Evolutionary conservation across 1,140 invertebrate species (phyloP).

Genomic region (Bombus sylvicola): DNA sequence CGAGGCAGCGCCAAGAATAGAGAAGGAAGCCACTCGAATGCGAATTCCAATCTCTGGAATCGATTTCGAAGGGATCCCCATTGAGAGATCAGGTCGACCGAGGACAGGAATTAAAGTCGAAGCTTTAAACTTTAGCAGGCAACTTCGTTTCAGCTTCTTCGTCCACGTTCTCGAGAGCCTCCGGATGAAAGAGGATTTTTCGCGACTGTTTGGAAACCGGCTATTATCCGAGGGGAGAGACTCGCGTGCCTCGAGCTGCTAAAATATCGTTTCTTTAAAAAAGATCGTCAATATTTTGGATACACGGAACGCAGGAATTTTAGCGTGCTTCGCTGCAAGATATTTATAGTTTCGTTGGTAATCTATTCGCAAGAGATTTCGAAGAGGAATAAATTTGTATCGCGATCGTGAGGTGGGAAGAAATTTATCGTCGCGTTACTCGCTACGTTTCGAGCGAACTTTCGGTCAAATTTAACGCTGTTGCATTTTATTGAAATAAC

Average conservation of each 20-base stretch:
- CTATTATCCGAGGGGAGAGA: neutral
- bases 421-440: neutral
- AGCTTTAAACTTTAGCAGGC: neutral
- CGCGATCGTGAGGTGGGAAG: neutral
- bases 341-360: neutral
- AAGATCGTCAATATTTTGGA: neutral
- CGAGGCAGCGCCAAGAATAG: conserved; percentile 16
- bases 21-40: conserved; percentile 22
- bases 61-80: neutral
- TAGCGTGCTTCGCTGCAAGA: neutral
- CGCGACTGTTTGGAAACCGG: neutral
- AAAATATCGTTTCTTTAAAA: neutral
- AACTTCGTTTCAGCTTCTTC: neutral
- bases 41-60: conserved; percentile 33
- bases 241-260: neutral
- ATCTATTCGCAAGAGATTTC: neutral
- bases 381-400: neutral
- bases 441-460: neutral
- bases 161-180: neutral
- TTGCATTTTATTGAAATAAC: neutral
- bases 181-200: neutral
- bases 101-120: neutral
- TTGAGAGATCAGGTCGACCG: no score
- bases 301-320: neutral
- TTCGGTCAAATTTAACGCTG: neutral